Conservation (phyloP, 2,888 invertebrate genomes). For the Quadroppia sp. region DNA sequence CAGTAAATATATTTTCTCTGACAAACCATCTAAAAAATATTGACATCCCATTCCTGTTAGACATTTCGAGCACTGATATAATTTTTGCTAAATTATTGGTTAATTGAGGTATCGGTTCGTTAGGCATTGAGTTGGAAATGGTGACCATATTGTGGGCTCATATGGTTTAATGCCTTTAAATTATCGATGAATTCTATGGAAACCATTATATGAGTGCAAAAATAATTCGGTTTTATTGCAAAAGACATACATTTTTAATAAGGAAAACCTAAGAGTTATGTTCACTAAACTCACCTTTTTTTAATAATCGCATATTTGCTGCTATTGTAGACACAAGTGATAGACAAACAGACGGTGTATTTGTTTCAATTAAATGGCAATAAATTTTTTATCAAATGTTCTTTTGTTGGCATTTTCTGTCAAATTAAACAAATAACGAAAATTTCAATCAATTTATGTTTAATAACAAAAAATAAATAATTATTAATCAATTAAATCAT, state of each 20-base stretch:
- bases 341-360: not conserved
- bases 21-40: too few species aligned
- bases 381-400: not conserved
- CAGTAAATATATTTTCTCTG: too few species aligned
- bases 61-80: not conserved
- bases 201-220: not conserved
- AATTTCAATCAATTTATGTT: not conserved
- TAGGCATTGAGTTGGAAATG: not conserved
- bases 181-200: not conserved
- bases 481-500: not conserved
- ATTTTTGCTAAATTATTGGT: not conserved
- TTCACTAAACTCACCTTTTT: slow-evolving; percentile 8
- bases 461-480: too few species aligned
- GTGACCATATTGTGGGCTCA: not conserved
- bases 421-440: not conserved
- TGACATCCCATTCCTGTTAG: not conserved
- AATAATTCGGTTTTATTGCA: not conserved
- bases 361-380: not conserved
- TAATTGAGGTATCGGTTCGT: not conserved
- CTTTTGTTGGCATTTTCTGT: not conserved
- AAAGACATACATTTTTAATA: not conserved
- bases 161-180: not conserved
- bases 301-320: not conserved
- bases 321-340: not conserved
- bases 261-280: not conserved